Base-by-base conservation (phyloP, 2,113 vertebrate species). In the Solea solea region DNA sequence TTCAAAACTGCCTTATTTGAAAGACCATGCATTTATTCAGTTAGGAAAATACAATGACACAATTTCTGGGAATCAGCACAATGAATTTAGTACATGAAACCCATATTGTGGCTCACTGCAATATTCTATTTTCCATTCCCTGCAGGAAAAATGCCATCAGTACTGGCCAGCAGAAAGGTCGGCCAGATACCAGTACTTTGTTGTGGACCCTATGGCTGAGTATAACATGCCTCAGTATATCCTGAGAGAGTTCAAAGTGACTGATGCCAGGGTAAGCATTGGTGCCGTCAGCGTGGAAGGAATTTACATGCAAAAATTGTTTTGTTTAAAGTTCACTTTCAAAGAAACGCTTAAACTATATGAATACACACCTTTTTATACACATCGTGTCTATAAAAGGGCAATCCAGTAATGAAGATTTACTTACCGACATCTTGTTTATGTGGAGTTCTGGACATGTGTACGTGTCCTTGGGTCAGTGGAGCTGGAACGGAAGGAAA, bases 161-260 rank as follows among this genome's bases (percentile, higher is more conserved):
- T 99, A 99, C 72, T 99, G 98, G 98, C 98, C 98, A 76, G 98
- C 97, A 0, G 98, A 99, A 84, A 95, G 98, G 66, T 99, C 98
- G 52, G 98, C 98, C 77, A 95, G 97, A 83, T 99, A 99, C 56
- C 98, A 99, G 89, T 99, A 99, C 91, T 99, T 99, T 93, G 98
- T 99, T 73, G 98, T 99, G 83, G 98, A 99, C 85, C 98, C 98
- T 34, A 99, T 99, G 98, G 98, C 98, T 12, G 98, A 99, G 70
- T 99, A 99, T 84, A 99, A 99, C 88, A 99, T 99, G 98, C 98
- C 98, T 53, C 98, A 99, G 78, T 99, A 99, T 78, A 99, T 99
- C 85, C 92, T 99, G 86, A 93, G 98, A 59, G 97, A 99, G 93
- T 99, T 99, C 92, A 99, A 99, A 94, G 98, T 99, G 91, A 99